Evolutionary conservation across 2,888 invertebrate species (phyloP).

Genomic region (Orthosia incerta): DNA sequence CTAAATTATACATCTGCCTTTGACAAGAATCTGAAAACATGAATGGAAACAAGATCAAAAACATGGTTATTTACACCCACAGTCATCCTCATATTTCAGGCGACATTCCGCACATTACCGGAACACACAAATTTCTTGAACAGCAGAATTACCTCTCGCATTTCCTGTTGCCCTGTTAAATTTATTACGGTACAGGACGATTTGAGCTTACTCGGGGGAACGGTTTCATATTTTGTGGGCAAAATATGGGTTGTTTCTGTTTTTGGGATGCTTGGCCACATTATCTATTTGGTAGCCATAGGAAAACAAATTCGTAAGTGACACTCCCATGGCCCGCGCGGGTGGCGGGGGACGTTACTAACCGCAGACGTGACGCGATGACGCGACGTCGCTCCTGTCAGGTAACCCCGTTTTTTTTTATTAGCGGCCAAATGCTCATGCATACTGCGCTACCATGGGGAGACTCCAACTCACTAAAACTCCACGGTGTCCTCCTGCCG

Average conservation of each 20-base stretch:
- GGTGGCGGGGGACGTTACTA: no score
- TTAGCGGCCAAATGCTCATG: no score
- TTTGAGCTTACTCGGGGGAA: slow-evolving; percentile 45
- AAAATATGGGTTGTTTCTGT: slow-evolving; percentile 47
- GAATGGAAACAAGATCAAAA: slow-evolving; percentile 44
- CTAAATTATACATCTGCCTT: not conserved
- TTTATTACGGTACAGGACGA: slow-evolving; percentile 65
- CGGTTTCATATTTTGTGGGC: slow-evolving; percentile 46
- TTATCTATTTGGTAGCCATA: slow-evolving; percentile 4
- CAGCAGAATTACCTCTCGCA: slow-evolving; percentile 55
- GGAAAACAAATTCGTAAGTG: no score
- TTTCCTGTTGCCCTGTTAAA: slow-evolving; percentile 59
- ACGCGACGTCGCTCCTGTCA: no score
- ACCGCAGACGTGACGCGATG: no score
- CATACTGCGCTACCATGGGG: no score
- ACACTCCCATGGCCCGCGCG: no score
- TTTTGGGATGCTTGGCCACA: slow-evolving; percentile 19
- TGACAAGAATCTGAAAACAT: not conserved
- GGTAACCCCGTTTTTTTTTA: no score
- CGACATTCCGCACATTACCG: slow-evolving; percentile 37
- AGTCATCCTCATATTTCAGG: slow-evolving; percentile 39
- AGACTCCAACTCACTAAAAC: no score
- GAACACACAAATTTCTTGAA: slow-evolving; percentile 55
- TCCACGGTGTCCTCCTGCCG: no score
- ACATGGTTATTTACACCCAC: slow-evolving; percentile 50